A percentile compares a stretch with the other conserved stretches of the same genome.
Conservation (phyloP, 2,888 invertebrate genomes). For the Matsumyia berberina region DNA sequence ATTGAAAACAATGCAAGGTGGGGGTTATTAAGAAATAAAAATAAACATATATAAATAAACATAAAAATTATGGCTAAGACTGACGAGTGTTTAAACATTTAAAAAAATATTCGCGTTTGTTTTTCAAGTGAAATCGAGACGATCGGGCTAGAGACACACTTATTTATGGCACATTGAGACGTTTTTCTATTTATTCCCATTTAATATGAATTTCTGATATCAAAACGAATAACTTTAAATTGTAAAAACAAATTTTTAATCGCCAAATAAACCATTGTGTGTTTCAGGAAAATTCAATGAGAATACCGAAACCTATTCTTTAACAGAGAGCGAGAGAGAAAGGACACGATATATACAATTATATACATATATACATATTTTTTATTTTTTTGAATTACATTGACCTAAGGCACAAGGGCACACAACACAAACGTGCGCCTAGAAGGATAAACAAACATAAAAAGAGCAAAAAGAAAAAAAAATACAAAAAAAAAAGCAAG, state of each 20-base stretch:
- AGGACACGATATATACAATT: conserved; percentile 26
- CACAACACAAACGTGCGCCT: neutral
- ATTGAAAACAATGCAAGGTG: no score
- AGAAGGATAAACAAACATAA: neutral
- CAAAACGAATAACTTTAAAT: neutral
- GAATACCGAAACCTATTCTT: conserved; percentile 45
- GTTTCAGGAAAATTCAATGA: conserved; percentile 60
- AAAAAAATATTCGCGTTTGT: no score
- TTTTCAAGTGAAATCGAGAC: no score
- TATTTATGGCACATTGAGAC: no score
- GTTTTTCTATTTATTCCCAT: neutral
- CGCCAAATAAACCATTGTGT: conserved; percentile 6
- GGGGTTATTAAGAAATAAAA: no score
- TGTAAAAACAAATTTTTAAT: neutral
- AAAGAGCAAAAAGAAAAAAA: conserved; percentile 3
- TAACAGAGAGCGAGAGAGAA: conserved; percentile 44
- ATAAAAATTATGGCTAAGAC: no score
- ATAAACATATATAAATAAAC: no score
- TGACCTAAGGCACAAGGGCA: conserved; percentile 4
- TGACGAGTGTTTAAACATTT: no score
- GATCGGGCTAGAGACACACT: no score
- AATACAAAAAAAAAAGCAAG: neutral
- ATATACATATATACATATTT: neutral
- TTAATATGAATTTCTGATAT: neutral
- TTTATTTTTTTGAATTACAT: conserved; percentile 31